Percentiles rank a stretch among this genome's conserved stretches.
Evolutionary conservation across 2,888 invertebrate genomes (phyloP).

Genomic region (Corythucha ciliata): DNA sequence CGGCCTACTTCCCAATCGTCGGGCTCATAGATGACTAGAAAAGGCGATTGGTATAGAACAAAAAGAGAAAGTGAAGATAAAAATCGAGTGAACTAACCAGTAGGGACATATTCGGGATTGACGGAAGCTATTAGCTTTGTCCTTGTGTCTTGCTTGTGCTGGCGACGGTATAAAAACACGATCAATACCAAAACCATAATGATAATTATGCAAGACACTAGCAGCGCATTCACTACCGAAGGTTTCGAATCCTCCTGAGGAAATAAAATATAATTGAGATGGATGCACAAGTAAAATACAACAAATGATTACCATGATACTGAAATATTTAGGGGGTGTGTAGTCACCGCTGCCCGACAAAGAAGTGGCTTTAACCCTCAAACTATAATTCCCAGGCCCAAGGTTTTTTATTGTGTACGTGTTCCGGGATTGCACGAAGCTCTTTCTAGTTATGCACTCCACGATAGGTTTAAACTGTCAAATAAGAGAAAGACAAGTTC

Average conservation of each 20-base stretch:
- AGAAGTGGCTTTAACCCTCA: constrained; percentile 66
- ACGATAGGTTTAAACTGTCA: constrained; percentile 47
- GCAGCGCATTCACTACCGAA: constrained; percentile 21
- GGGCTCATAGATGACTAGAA: constrained; percentile 47
- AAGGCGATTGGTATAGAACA: neutral
- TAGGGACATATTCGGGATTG: constrained; percentile 54
- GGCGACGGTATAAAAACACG: constrained; percentile 28
- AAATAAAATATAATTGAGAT: constrained; percentile 1
- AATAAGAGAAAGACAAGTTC: constrained; percentile 9
- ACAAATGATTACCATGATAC: constrained; percentile 48
- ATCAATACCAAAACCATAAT: constrained; percentile 23
- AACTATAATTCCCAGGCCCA: constrained; percentile 71
- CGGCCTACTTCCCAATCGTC: constrained; percentile 64
- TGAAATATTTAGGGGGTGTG: constrained; percentile 49
- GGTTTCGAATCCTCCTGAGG: constrained; percentile 25
- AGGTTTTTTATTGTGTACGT: constrained; percentile 50
- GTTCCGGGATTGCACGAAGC: constrained; percentile 47
- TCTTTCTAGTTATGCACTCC: constrained; percentile 59
- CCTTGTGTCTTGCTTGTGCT: constrained; percentile 25
- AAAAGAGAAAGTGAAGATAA: neutral
- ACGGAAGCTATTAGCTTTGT: constrained; percentile 50
- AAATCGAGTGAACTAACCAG: constrained; percentile 24
- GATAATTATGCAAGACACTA: constrained; percentile 20
- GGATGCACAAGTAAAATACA: neutral
- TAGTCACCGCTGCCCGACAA: constrained; percentile 62